Evolutionary conservation across 2,113 vertebrate species (phyloP), one percentile per base, ranked within the genome.

Genomic region (Philantomba maxwellii): DNA sequence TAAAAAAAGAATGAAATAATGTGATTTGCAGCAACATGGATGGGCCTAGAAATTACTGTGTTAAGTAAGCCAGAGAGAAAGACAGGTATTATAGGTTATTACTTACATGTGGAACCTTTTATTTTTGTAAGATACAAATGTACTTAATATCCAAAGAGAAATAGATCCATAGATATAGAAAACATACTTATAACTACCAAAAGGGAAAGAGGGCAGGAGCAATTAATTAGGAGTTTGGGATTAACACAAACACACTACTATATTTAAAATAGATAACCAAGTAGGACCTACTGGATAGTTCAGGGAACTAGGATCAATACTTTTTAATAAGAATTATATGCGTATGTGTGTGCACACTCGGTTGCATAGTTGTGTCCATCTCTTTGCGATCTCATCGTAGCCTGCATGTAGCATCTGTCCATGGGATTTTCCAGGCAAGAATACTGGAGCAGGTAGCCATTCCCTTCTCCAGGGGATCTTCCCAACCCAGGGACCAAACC

Each of bases 321-420:
- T 78, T 49, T 30, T 30, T 49, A 78, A 33, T 33, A 73, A 43
- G 23, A 73, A 43, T 73, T 73, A 73, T 73, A 73, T 73, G 21
- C 13, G 21, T 39, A 43, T 73, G 36, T 39, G 19, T 73, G 36
- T 73, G 64, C 64, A 36, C 11, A 39, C 5, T 25, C 36, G 39
- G 19, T 73, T 25, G 10, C 36, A 39, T 39, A 73, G 36, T 73
- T 39, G 2, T 43, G 21, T 73, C 11, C 10, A 39, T 1, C 66
- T 70, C 66, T 70, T 39, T 39, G 66, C 0, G 5, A 70, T 9
- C 10, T 36, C n/a, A 39, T 39, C 39, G 4, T 39, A 70, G n/a
- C 19, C n/a, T 0, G 0, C 66, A 17, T 19, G 64, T 58, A 58
- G 1, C 64, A 6, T 12, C n/a, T 36, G 64, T 36, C 64, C 64